Percentiles rank a stretch among this genome's conserved stretches.
These are phyloP conservation scores for Acestrorhynchus altus DNA, from an alignment of 2,797 vertebrate genomes.

Conservation along the genomic window DNA sequence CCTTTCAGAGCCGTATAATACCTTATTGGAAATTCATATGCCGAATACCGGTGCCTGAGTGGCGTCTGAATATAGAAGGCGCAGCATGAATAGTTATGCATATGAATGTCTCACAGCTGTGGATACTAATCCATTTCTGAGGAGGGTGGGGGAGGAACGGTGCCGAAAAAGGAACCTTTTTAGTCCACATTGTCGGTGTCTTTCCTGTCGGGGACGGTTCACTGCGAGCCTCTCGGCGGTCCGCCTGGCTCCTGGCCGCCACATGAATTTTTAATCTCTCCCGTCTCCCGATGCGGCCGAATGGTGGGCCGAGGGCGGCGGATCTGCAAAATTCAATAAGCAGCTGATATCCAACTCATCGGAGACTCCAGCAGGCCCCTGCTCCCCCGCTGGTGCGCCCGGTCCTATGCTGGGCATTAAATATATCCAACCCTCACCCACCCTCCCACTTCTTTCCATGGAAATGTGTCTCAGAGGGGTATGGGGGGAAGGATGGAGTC, in stretches of 20 bases:
- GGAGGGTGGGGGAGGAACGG: slow-evolving; percentile 50
- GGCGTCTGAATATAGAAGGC: slow-evolving; percentile 70
- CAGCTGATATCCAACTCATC: slow-evolving; percentile 54
- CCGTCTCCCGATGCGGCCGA: slow-evolving; percentile 51
- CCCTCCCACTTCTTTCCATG: slow-evolving; percentile 62
- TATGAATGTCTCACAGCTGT: slow-evolving; percentile 71
- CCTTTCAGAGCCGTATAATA: slow-evolving; percentile 62
- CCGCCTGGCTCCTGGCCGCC: slow-evolving; percentile 26
- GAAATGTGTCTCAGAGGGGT: slow-evolving; percentile 66
- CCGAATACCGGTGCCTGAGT: slow-evolving; percentile 46
- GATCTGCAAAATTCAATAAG: slow-evolving; percentile 62
- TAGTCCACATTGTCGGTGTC: slow-evolving; percentile 34
- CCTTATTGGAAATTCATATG: slow-evolving; percentile 71
- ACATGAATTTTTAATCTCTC: slow-evolving; percentile 67
- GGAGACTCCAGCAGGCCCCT: slow-evolving; percentile 25
- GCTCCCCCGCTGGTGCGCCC: slow-evolving; percentile 22
- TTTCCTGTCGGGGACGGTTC: slow-evolving; percentile 14
- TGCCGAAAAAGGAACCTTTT: slow-evolving; percentile 60
- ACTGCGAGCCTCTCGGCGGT: neutral
- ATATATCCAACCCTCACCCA: slow-evolving; percentile 15
- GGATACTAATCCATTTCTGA: slow-evolving; percentile 66
- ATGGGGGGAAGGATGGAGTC: slow-evolving; percentile 39
- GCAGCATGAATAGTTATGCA: slow-evolving; percentile 68
- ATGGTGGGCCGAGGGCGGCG: slow-evolving; percentile 19
- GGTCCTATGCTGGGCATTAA: slow-evolving; percentile 10